Conservation (phyloP, 1,140 invertebrate species). For the Luehdorfia chinensis region DNA sequence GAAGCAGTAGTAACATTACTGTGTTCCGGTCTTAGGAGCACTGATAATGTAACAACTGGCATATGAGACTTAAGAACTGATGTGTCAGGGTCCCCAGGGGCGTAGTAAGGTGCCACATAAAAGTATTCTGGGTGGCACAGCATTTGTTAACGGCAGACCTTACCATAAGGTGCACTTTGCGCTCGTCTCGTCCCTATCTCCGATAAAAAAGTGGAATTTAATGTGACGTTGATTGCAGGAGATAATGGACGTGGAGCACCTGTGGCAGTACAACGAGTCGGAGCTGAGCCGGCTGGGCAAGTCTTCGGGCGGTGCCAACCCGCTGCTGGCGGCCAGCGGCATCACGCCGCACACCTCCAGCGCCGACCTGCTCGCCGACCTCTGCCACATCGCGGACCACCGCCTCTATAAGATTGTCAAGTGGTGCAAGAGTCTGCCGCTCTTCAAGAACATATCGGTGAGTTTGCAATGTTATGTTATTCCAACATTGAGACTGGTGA, state of each 20-base stretch:
- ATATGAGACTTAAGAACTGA: too few species aligned
- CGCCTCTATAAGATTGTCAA: constrained; percentile 98
- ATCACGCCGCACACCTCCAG: constrained; percentile 82
- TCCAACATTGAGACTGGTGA: too few species aligned
- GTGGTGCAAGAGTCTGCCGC: constrained; percentile 97
- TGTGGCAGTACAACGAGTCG: constrained; percentile 93
- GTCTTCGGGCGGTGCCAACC: constrained; percentile 71
- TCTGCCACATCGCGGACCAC: constrained; percentile 96
- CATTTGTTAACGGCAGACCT: too few species aligned
- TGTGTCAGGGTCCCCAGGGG: too few species aligned
- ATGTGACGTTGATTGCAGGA: constrained; percentile 78
- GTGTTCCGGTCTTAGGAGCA: too few species aligned
- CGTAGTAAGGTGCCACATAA: too few species aligned
- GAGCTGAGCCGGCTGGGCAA: constrained; percentile 80
- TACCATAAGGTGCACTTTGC: too few species aligned
- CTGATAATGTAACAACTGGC: too few species aligned
- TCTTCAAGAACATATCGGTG: constrained; percentile 97
- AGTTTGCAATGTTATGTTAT: constrained; percentile 35
- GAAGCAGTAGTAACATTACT: too few species aligned
- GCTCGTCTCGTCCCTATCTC: too few species aligned
- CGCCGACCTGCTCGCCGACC: constrained; percentile 90
- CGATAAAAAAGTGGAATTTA: too few species aligned
- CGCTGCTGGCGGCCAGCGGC: constrained; percentile 79
- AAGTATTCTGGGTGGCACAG: too few species aligned
- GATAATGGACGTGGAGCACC: constrained; percentile 96